Percentiles rank a stretch among this genome's conserved stretches.
These are phyloP conservation scores for Ennomos quercinarius DNA, from an alignment of 2,888 invertebrate species.

Conservation along the genomic window DNA sequence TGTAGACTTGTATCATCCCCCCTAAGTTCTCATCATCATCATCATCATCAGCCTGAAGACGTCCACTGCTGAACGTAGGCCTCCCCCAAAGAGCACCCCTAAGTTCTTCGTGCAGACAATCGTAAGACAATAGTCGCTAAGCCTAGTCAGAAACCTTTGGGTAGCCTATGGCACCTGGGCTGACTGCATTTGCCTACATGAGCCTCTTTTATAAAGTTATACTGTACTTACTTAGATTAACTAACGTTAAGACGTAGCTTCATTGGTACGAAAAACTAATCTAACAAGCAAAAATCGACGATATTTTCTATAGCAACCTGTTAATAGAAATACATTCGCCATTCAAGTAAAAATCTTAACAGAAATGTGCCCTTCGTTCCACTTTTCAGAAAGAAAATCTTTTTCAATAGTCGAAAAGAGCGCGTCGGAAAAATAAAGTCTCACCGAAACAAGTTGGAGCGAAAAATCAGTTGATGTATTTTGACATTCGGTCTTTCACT, in stretches of 20 bases:
- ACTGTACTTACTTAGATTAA: conserved; percentile 2
- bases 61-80: too few relatives aligned
- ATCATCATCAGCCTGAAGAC: too few relatives aligned
- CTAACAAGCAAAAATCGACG: conserved; percentile 20
- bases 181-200: too few relatives aligned
- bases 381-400: conserved; percentile 21
- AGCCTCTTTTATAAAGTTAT: too few relatives aligned
- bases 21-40: too few relatives aligned
- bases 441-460: conserved; percentile 8
- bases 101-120: too few relatives aligned
- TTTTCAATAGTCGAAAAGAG: conserved; percentile 22
- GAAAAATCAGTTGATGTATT: conserved; percentile 18
- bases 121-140: too few relatives aligned
- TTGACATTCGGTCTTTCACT: conserved; percentile 8
- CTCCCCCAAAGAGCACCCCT: too few relatives aligned
- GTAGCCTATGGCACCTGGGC: too few relatives aligned
- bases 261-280: conserved; percentile 9
- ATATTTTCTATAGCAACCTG: conserved; percentile 16
- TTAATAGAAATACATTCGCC: conserved; percentile 26
- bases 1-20: too few relatives aligned
- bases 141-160: too few relatives aligned
- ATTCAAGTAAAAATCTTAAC: conserved; percentile 27
- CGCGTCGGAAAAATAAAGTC: conserved; percentile 15
- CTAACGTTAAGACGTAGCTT: conserved; percentile 1
- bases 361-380: conserved; percentile 21